A percentile compares a stretch with the other conserved stretches of the same genome.
These are phyloP conservation scores for Chauna torquata DNA, from an alignment of 2,113 vertebrate genomes.

Conservation along the genomic window DNA sequence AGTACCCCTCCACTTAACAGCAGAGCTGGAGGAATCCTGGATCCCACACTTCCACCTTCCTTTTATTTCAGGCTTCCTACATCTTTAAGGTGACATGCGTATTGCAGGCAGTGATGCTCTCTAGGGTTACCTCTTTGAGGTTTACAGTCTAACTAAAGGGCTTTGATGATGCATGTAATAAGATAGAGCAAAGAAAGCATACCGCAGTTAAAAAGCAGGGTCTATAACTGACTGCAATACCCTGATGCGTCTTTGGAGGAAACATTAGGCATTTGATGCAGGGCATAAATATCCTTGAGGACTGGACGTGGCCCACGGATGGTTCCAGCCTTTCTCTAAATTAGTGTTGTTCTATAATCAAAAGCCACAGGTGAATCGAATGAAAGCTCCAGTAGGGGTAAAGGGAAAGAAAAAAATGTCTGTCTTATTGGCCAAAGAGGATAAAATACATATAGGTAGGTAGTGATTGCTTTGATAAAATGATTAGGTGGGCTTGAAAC, in stretches of 20 bases:
- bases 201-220: not conserved
- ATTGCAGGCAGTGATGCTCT: not conserved
- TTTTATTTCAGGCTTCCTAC: not conserved
- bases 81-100: not conserved
- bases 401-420: not conserved
- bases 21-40: not conserved
- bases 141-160: not conserved
- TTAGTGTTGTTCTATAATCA: not conserved
- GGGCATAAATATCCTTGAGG: not conserved
- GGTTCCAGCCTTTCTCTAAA: not conserved
- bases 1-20: accelerated
- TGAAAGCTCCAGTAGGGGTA: not conserved
- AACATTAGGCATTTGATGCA: not conserved
- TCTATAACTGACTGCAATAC: not conserved
- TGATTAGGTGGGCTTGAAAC: not conserved
- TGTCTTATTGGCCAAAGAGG: not conserved
- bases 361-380: not conserved
- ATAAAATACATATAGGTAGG: not conserved
- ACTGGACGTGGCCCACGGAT: not conserved
- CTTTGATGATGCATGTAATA: not conserved
- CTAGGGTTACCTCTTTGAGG: not conserved
- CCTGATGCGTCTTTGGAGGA: not conserved
- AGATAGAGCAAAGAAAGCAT: accelerated
- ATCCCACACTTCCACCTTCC: not conserved
- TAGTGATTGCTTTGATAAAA: conserved; percentile 23